Evolutionary conservation across 2,797 vertebrate species (phyloP).

Genomic region (Malacoraja senta): DNA sequence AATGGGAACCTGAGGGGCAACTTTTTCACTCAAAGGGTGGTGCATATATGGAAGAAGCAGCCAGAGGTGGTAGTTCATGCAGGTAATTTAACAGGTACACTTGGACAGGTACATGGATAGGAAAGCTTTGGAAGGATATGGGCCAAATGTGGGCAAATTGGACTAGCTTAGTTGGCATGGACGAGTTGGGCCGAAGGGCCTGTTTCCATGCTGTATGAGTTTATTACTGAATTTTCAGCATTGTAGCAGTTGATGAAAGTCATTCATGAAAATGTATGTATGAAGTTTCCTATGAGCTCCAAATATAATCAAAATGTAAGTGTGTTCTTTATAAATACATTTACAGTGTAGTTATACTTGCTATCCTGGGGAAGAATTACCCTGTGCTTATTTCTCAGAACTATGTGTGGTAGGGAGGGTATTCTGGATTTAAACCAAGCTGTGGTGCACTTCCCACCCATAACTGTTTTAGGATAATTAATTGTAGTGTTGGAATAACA

Average conservation of each 20-base stretch:
- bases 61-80: too few relatives aligned
- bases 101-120: too few relatives aligned
- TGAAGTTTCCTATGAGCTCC: neutral
- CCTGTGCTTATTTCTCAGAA: neutral
- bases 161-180: too few relatives aligned
- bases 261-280: neutral
- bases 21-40: too few relatives aligned
- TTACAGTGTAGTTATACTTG: slow-evolving; percentile 7
- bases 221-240: neutral
- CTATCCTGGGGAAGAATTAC: neutral
- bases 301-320: slow-evolving; percentile 24
- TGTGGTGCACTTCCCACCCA: neutral
- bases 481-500: neutral
- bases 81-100: too few relatives aligned
- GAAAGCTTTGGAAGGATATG: too few relatives aligned
- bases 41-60: too few relatives aligned
- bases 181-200: too few relatives aligned
- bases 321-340: slow-evolving; percentile 4
- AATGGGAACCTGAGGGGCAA: too few relatives aligned
- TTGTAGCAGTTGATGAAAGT: neutral
- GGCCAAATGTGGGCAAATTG: too few relatives aligned
- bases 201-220: too few relatives aligned
- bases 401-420: neutral
- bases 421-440: slow-evolving; percentile 6
- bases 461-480: slow-evolving; percentile 15